Evolutionary conservation across 1,140 invertebrate genomes (phyloP).

Genomic region (Oppia nitens): DNA sequence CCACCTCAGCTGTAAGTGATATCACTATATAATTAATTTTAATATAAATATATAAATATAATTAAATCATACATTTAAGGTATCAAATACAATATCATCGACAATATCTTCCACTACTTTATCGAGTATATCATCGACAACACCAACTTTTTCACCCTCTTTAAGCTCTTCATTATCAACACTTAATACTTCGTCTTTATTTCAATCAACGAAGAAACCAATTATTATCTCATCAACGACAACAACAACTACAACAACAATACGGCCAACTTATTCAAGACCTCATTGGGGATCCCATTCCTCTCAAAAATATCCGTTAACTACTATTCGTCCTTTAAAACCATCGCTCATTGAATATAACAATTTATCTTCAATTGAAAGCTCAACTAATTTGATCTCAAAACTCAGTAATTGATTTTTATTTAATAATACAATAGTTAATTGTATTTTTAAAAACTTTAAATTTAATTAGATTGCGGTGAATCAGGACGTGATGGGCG

Average conservation of each 20-base stretch:
- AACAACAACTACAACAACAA: constrained; percentile 7
- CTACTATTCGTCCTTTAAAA: not conserved
- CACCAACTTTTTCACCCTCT: not conserved
- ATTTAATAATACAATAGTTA: not conserved
- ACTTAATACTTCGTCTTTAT: not conserved
- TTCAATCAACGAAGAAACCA: not conserved
- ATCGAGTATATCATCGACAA: constrained; percentile 1
- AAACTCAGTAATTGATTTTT: not conserved
- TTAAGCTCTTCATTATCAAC: not conserved
- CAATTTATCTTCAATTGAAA: not conserved
- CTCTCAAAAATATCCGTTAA: not conserved
- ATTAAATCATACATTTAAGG: constrained; percentile 1
- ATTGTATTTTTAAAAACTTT: not conserved
- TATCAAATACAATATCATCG: not conserved
- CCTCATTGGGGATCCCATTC: not conserved
- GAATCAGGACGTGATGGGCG: constrained; percentile 19
- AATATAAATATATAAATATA: too few species aligned
- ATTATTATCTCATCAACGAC: not conserved
- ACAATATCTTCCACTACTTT: constrained; percentile 7
- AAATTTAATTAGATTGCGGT: constrained; percentile 16
- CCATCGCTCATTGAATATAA: not conserved
- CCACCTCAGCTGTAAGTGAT: too few species aligned
- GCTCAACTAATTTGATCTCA: not conserved
- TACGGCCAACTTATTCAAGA: constrained; percentile 13
- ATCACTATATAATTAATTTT: too few species aligned